A percentile compares a stretch with the other conserved stretches of the same genome.
These are phyloP conservation scores for Tragulus kanchil DNA, from an alignment of 2,113 vertebrate genomes.

Conservation along the genomic window DNA sequence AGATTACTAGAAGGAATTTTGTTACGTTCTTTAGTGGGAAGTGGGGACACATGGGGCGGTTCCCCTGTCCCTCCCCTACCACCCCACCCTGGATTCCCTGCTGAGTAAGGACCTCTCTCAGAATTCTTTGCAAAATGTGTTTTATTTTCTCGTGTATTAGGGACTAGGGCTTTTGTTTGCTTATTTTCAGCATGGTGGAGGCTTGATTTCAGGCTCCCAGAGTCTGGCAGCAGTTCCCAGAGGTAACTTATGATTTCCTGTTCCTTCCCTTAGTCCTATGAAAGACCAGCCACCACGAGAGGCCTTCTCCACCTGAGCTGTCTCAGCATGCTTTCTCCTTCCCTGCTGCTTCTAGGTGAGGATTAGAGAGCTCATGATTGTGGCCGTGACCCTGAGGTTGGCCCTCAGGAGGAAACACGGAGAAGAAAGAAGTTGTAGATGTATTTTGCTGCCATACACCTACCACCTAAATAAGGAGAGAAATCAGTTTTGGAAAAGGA, in stretches of 20 bases:
- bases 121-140: neutral
- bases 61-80: rapidly evolving
- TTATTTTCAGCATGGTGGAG: neutral
- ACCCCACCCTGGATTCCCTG: neutral
- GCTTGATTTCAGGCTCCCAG: neutral
- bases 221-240: neutral
- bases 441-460: neutral
- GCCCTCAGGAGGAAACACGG: neutral
- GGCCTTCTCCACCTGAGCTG: neutral
- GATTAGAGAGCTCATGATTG: neutral
- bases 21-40: neutral
- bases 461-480: neutral
- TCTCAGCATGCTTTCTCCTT: neutral
- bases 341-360: neutral
- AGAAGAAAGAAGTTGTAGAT: neutral
- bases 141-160: neutral
- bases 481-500: neutral
- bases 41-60: neutral
- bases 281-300: neutral
- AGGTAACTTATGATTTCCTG: neutral
- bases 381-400: neutral
- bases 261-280: constrained; percentile 18
- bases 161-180: neutral
- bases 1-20: neutral
- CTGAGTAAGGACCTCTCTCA: neutral